Evolutionary conservation across 1,140 invertebrate species (phyloP).

Genomic region (Atta cephalotes): DNA sequence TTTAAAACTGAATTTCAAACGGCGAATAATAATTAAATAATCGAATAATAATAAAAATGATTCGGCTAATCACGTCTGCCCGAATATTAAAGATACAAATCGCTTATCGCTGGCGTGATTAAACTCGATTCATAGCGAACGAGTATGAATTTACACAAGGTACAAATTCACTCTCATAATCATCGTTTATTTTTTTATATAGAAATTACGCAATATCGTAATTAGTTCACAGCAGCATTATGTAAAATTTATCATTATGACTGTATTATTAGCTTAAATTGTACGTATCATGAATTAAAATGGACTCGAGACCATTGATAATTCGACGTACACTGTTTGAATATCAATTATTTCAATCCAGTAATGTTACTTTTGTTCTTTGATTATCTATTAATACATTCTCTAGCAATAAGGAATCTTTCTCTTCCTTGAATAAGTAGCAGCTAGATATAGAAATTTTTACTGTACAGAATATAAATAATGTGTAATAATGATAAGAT

Average conservation of each 20-base stretch:
- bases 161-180: slow-evolving; percentile 43
- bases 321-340: not conserved
- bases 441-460: not conserved
- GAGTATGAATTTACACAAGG: slow-evolving; percentile 16
- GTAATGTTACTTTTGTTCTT: no score
- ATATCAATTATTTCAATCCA: slow-evolving; percentile 14
- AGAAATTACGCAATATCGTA: slow-evolving; percentile 7
- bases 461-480: no score
- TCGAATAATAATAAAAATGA: slow-evolving; percentile 41
- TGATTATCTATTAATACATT: not conserved
- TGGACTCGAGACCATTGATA: not conserved
- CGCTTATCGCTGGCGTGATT: slow-evolving; percentile 52
- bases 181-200: slow-evolving; percentile 43
- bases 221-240: slow-evolving; percentile 6
- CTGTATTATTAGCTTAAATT: slow-evolving; percentile 44
- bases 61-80: slow-evolving; percentile 12
- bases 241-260: slow-evolving; percentile 50
- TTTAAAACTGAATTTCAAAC: slow-evolving; percentile 52
- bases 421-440: no score
- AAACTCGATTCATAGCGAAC: slow-evolving; percentile 18
- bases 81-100: slow-evolving; percentile 39
- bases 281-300: slow-evolving; percentile 29
- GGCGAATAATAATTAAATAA: slow-evolving; percentile 44
- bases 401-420: no score
- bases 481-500: no score